Evolutionary conservation across 2,797 vertebrate species (phyloP).

Genomic region (Parambassis ranga): DNA sequence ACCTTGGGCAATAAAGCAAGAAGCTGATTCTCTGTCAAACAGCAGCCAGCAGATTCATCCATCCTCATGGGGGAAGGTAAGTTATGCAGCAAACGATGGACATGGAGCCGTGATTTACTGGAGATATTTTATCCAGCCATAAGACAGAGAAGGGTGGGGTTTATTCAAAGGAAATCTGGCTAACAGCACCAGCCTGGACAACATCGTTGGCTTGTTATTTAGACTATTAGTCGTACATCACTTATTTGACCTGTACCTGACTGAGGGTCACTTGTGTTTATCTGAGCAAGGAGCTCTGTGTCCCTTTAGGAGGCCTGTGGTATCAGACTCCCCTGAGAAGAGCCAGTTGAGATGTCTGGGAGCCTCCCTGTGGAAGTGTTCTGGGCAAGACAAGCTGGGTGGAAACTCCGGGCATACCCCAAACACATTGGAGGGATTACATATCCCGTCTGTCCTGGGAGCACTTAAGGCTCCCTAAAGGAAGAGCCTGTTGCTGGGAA

Average conservation of each 20-base stretch:
- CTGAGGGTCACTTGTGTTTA: constrained; percentile 1
- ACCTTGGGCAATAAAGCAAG: constrained; percentile 16
- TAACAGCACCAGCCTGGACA: neutral
- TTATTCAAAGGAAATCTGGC: no score
- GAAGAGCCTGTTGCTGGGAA: constrained; percentile 27
- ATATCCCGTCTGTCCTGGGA: constrained; percentile 37
- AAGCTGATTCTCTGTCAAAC: constrained; percentile 29
- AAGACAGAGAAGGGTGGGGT: neutral
- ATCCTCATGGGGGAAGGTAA: constrained; percentile 1
- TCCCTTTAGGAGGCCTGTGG: constrained; percentile 6
- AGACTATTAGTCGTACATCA: neutral
- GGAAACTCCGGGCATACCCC: constrained; percentile 40
- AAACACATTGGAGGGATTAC: constrained; percentile 35
- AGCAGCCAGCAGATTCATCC: constrained; percentile 5
- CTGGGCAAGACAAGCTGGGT: constrained; percentile 26
- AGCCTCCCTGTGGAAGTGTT: constrained; percentile 36
- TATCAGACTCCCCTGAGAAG: constrained; percentile 11
- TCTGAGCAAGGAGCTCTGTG: constrained; percentile 22
- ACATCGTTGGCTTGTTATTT: neutral
- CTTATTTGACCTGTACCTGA: neutral
- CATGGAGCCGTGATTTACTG: constrained; percentile 5
- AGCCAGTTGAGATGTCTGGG: constrained; percentile 24
- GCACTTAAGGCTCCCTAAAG: constrained; percentile 33
- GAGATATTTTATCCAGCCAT: neutral
- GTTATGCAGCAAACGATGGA: constrained; percentile 9